These are phyloP conservation scores for Thalassophryne amazonica DNA, from an alignment of 2,797 vertebrate genomes.

Conservation along the genomic window DNA sequence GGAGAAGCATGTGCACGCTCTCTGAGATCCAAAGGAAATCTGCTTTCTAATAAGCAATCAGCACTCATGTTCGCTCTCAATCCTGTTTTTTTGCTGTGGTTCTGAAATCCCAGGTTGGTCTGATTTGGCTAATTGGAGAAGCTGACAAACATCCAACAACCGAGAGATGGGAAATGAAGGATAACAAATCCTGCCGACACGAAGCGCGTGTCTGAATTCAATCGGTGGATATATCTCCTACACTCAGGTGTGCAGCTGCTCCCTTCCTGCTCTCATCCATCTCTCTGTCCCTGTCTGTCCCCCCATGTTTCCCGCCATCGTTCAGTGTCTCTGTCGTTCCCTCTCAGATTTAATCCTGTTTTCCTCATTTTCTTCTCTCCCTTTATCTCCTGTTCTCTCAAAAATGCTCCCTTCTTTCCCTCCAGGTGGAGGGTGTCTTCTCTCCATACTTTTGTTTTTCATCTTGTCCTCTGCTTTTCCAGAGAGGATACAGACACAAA, in stretches of 20 bases:
- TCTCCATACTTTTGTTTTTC: conserved; percentile 50
- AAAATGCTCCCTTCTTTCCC: conserved; percentile 8
- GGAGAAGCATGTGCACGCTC: background rate
- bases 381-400: conserved; percentile 7
- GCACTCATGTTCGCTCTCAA: conserved; percentile 13
- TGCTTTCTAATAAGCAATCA: conserved; percentile 65
- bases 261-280: conserved; percentile 7
- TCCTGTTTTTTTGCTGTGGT: conserved; percentile 17
- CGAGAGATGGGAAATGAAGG: conserved; percentile 25
- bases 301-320: conserved; percentile 4
- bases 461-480: conserved; percentile 52
- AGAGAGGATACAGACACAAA: conserved; percentile 51
- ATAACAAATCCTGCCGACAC: conserved; percentile 46
- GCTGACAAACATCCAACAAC: conserved; percentile 51
- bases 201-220: conserved; percentile 21
- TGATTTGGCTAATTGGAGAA: conserved; percentile 70
- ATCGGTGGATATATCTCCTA: conserved; percentile 1
- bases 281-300: conserved; percentile 15
- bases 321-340: conserved; percentile 11
- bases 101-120: conserved; percentile 46
- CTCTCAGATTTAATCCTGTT: conserved; percentile 26
- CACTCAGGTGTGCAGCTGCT: conserved; percentile 1
- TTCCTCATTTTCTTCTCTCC: background rate
- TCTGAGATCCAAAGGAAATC: conserved; percentile 48
- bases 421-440: conserved; percentile 45